A percentile compares a stretch with the other conserved stretches of the same genome.
Conservation (phyloP, 2,797 vertebrate species). For the Mormyrops boulengeri region DNA sequence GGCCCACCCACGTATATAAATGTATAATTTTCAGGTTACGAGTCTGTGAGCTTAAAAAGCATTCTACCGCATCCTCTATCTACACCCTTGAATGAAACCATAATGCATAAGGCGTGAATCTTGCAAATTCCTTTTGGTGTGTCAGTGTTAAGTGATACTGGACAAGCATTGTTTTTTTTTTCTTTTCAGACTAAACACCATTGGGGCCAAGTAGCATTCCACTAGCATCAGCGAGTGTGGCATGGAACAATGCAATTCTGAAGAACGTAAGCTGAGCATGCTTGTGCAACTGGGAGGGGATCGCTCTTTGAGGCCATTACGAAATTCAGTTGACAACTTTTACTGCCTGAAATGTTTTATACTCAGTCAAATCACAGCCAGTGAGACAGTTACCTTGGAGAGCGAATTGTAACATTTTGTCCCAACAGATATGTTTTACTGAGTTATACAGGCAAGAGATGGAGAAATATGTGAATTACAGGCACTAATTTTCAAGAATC, state of each 20-base stretch:
- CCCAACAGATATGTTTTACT: background rate
- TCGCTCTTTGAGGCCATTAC: background rate
- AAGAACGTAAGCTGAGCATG: background rate
- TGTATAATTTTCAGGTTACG: background rate
- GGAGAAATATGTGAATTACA: background rate
- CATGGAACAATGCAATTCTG: background rate
- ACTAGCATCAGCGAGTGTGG: background rate
- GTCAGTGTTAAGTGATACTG: background rate
- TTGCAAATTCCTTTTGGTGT: background rate
- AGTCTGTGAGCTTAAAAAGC: background rate
- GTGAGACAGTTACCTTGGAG: background rate
- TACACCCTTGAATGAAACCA: background rate
- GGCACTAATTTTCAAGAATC: background rate
- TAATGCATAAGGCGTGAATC: background rate
- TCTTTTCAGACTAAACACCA: background rate
- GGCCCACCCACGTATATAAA: background rate
- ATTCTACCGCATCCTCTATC: background rate
- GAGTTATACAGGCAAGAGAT: background rate
- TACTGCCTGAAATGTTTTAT: background rate
- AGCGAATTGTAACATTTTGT: background rate
- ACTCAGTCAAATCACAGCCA: background rate
- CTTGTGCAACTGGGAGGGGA: background rate
- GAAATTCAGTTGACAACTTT: background rate
- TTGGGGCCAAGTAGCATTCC: background rate
- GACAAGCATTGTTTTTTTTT: background rate